Base-by-base conservation (phyloP, 2,888 invertebrate genomes). In the Eugnorisma glareosa region DNA sequence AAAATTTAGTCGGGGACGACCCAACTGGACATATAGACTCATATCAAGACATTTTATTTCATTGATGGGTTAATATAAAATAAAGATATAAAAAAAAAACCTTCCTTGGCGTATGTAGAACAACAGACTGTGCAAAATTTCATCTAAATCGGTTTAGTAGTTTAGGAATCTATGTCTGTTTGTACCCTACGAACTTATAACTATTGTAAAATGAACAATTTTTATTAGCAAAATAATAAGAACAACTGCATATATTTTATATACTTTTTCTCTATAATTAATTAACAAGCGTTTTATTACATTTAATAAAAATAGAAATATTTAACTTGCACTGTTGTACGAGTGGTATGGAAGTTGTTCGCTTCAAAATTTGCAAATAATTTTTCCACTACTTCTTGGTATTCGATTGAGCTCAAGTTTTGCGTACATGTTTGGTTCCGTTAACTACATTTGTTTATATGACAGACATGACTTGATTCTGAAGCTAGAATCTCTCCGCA, bases 181-280 rank as follows among this genome's bases (percentile, higher is more conserved):
- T 48, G 48, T 21, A 21, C 21, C 18, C 1, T 45, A 45, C 7
- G 48, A 48, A 21, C 2, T 31, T 31, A n/a, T n/a, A 35, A n/a
- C 10, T 7, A 13, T 48, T 48, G n/a, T 24, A 28, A 76, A 35
- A 51, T 28, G 8, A 28, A 37, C 28, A 18, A 15, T 43, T 21
- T 76, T 63, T 35, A 61, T 24, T 68, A 11, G 2, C n/a, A 21
- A 74, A 74, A 35, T 45, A 66, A 31, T 31, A 45, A 35, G 43
- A 4, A 48, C 48, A 48, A 48, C 48, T 48, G 8, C 48, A 48
- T 48, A 2, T 21, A 48, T 48, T 48, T 48, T 48, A 2, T 24
- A 8, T 24, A 48, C 7, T 21, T 24, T 31, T 18, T 18, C 18
- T 63, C 2, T 8, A 31, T n/a, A n/a, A 18, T n/a, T 24, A 71